Conservation (phyloP, 2,888 invertebrate species). For the Ectropis crepuscularia region DNA sequence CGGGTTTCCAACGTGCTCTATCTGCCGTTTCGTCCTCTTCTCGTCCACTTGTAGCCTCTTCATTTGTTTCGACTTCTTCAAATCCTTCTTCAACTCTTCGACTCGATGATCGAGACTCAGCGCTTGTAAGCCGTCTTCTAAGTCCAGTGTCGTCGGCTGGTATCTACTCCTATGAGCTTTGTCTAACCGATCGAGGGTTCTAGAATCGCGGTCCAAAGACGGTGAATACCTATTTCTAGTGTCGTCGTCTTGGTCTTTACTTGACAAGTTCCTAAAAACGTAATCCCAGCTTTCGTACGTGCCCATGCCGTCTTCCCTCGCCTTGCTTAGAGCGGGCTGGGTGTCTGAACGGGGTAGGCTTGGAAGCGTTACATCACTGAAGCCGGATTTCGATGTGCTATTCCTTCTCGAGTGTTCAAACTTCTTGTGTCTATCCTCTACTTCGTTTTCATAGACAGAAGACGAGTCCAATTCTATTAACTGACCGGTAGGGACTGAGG, state of each 20-base stretch:
- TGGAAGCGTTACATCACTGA: slow-evolving; percentile 73
- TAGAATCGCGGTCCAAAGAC: slow-evolving; percentile 74
- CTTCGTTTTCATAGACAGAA: slow-evolving; percentile 67
- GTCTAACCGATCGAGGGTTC: slow-evolving; percentile 75
- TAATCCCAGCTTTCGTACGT: slow-evolving; percentile 92
- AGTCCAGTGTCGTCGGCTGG: slow-evolving; percentile 79
- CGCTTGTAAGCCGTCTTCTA: slow-evolving; percentile 84
- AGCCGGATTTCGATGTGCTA: slow-evolving; percentile 71
- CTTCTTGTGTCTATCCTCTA: slow-evolving; percentile 58
- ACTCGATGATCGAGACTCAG: slow-evolving; percentile 80
- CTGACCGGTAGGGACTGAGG: slow-evolving; percentile 87
- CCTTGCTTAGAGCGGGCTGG: slow-evolving; percentile 78
- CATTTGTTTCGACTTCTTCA: slow-evolving; percentile 65
- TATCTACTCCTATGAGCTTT: slow-evolving; percentile 77
- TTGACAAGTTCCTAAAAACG: slow-evolving; percentile 90
- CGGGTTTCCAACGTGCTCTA: slow-evolving; percentile 72
- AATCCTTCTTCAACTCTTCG: slow-evolving; percentile 78
- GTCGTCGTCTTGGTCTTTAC: slow-evolving; percentile 88
- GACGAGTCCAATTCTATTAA: slow-evolving; percentile 87
- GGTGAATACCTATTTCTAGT: slow-evolving; percentile 87
- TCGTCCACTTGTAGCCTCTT: slow-evolving; percentile 66
- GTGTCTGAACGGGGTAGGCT: slow-evolving; percentile 79
- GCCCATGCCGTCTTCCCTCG: slow-evolving; percentile 87
- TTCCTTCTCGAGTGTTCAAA: slow-evolving; percentile 66
- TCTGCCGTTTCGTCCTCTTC: slow-evolving; percentile 59